A percentile compares a stretch with the other conserved stretches of the same genome.
Conservation (phyloP, 2,888 invertebrate genomes). For the Pammene aurita region DNA sequence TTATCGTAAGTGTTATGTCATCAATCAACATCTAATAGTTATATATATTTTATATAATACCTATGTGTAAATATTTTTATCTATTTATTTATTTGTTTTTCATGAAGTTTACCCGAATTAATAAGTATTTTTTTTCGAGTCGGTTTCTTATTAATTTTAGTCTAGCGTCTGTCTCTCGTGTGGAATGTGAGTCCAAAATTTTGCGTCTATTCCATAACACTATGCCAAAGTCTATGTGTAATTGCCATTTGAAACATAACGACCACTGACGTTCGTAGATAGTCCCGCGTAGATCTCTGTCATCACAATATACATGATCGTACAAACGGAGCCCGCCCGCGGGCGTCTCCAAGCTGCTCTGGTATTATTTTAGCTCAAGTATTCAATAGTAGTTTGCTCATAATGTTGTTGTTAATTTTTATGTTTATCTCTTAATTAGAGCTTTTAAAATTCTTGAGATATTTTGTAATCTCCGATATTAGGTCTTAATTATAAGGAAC, state of each 20-base stretch:
- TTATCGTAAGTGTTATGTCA: slow-evolving; percentile 83
- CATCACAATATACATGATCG: slow-evolving; percentile 79
- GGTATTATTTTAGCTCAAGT: slow-evolving; percentile 81
- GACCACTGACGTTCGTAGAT: slow-evolving; percentile 68
- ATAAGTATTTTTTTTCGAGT: slow-evolving; percentile 50
- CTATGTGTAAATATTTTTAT: slow-evolving; percentile 80
- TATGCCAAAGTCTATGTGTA: slow-evolving; percentile 81
- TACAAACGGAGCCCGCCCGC: slow-evolving; percentile 67
- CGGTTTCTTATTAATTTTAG: slow-evolving; percentile 40
- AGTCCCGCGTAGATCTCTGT: slow-evolving; percentile 68
- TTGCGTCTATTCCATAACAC: slow-evolving; percentile 62
- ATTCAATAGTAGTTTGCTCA: slow-evolving; percentile 80
- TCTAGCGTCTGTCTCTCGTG: slow-evolving; percentile 40
- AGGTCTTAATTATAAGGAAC: slow-evolving; percentile 64
- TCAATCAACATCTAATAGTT: slow-evolving; percentile 76
- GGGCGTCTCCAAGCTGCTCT: slow-evolving; percentile 79
- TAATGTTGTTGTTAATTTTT: slow-evolving; percentile 78
- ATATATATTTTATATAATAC: slow-evolving; percentile 67
- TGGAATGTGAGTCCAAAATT: slow-evolving; percentile 39
- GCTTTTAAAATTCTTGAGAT: slow-evolving; percentile 69
- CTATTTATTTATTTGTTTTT: slow-evolving; percentile 72
- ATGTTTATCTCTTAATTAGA: slow-evolving; percentile 58
- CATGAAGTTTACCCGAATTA: slow-evolving; percentile 80
- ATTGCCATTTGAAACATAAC: slow-evolving; percentile 67
- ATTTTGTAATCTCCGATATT: slow-evolving; percentile 69